Percentiles rank a stretch among this genome's conserved stretches.
phyloP scores from a whole-genome alignment of 1,140 invertebrate genomes.

The Agrypnia vestita region DNA sequence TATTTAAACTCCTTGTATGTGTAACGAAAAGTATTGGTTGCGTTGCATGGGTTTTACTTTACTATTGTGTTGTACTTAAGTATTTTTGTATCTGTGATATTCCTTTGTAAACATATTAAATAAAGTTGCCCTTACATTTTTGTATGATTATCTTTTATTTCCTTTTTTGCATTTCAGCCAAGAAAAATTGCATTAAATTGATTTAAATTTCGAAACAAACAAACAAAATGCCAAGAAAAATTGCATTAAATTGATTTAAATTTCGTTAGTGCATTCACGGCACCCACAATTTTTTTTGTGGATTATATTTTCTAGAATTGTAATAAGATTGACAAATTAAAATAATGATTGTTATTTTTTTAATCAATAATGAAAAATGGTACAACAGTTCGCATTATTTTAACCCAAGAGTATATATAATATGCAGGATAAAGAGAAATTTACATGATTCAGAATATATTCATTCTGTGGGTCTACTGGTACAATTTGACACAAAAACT shows the following conservation, averaged over 20 bases:
- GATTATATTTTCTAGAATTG: neutral
- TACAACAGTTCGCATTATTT: no score
- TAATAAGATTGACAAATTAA: no score
- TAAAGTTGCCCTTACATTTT: constrained; percentile 53
- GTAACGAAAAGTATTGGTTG: no score
- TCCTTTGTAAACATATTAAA: constrained; percentile 48
- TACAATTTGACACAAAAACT: neutral
- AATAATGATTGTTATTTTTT: no score
- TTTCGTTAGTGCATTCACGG: neutral
- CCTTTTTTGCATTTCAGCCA: constrained; percentile 29
- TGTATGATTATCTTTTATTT: constrained; percentile 13
- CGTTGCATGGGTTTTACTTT: no score
- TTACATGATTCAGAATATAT: no score
- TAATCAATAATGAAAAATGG: no score
- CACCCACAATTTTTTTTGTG: neutral
- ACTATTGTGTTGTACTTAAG: constrained; percentile 53
- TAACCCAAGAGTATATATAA: no score
- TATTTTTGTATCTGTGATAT: constrained; percentile 62
- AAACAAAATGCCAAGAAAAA: constrained; percentile 39
- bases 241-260: neutral
- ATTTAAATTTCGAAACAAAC: neutral
- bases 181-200: constrained; percentile 16
- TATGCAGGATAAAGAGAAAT: no score
- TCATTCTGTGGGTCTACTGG: neutral
- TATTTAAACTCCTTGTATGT: no score